Base-by-base conservation (phyloP, 2,888 invertebrate genomes). In the Capitulum mitella region DNA sequence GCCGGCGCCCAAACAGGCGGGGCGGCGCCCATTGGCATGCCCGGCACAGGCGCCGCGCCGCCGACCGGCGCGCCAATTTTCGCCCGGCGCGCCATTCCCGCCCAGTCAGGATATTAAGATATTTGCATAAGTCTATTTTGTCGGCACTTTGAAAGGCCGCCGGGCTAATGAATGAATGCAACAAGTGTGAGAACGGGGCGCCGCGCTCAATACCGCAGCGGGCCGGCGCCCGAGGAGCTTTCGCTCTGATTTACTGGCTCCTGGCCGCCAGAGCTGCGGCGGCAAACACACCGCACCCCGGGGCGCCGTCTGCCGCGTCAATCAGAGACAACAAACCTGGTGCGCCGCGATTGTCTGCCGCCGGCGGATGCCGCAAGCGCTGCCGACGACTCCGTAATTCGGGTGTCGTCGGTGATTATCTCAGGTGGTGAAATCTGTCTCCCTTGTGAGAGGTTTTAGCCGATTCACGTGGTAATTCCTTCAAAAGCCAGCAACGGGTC, bases 81-180 rank as follows among this genome's bases (percentile, higher is more conserved):
- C 70, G 70, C 70, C 70, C 3, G 29, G 3, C 37, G 37, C 70
- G 37, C 70, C 37, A 37, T 70, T 70, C 40, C 14, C 70, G 37
- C 70, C 40, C 29, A 70, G 37, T 70, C 70, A 26, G 70, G 70
- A 70, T 70, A 70, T 70, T 70, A 70, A 70, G 70, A 70, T 70
- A 70, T 70, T 70, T 70, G 70, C 70, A 70, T 70, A 70, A 70
- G 70, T 70, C 70, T 70, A 70, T 70, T 70, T 37, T 40, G 37
- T 70, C 70, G 70, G 37, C 70, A 70, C 70, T 70, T 70, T 70
- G 70, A 70, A 70, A 70, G 70, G 70, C 37, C 70, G 70, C 70
- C 26, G 37, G 70, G 70, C 70, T 70, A 70, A 70, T 70, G 70
- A 70, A 70, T 70, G 70, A 70, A 70, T 70, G 70, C 70, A 70